Base-by-base conservation (phyloP, 2,797 vertebrate species). In the Myripristis murdjan region DNA sequence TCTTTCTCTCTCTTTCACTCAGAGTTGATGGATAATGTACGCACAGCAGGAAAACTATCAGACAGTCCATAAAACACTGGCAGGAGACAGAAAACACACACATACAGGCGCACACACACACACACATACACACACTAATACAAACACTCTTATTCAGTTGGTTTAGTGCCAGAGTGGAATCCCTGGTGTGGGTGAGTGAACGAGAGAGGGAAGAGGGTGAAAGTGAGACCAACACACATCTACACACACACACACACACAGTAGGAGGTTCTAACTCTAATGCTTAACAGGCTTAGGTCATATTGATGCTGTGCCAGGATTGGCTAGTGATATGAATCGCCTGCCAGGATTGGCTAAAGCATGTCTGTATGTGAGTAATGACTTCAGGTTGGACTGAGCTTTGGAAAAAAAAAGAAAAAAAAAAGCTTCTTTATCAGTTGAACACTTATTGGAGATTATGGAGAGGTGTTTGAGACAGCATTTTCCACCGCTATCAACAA, bases 401-500 rank as follows among this genome's bases (percentile, higher is more conserved):
- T 58, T 61, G 83, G 82, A 88, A 84, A 88, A 76, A 47, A 35
- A 2, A 59, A n/a, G n/a, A n/a, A n/a, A n/a, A n/a, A n/a, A n/a
- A n/a, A n/a, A n/a, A n/a, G n/a, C n/a, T n/a, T 81, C 75, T 82
- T 89, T 91, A 91, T 93, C 90, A 89, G 63, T 79, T 72, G 53
- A 81, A 72, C 61, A 67, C 75, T 80, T 77, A 37, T 48, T 73
- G 62, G 65, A 73, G 73, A 84, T 81, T 85, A 75, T 46, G 49
- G 74, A 64, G 76, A 79, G 80, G 81, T 70, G 81, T 83, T 59
- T 77, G 24, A 76, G 73, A 87, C 77, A 82, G 60, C 58, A 61
- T 81, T 89, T 86, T 88, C 83, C 84, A 81, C 75, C 37, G 2
- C 23, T 55, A 55, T 77, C 63, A 76, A 73, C 63, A n/a, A 60